Evolutionary conservation across 2,113 vertebrate genomes (phyloP).

Genomic region (Cephalopholis sonnerati): DNA sequence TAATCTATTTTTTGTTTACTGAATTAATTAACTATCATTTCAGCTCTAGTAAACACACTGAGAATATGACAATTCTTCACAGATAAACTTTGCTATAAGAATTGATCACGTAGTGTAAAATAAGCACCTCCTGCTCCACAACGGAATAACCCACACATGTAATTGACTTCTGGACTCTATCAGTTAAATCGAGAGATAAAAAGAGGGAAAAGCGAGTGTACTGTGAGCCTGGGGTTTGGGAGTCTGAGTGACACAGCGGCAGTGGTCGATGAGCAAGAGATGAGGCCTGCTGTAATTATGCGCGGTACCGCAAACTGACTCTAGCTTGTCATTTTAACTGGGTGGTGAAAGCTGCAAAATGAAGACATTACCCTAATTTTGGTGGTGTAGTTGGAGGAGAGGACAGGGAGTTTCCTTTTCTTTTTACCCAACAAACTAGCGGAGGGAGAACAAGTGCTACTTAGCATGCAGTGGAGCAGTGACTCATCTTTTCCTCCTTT

Average conservation of each 20-base stretch:
- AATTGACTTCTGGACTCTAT: background rate
- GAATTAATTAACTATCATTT: background rate
- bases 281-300: slow-evolving; percentile 69
- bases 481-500: slow-evolving; percentile 77
- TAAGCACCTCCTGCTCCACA: background rate
- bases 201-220: slow-evolving; percentile 1
- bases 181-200: background rate
- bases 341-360: slow-evolving; percentile 75
- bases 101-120: background rate
- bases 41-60: background rate
- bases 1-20: too few species aligned
- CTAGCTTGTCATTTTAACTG: slow-evolving; percentile 72
- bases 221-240: slow-evolving; percentile 17
- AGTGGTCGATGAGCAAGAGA: slow-evolving; percentile 62
- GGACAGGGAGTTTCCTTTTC: slow-evolving; percentile 66
- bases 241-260: slow-evolving; percentile 29
- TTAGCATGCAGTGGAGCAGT: slow-evolving; percentile 59
- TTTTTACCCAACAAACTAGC: slow-evolving; percentile 59
- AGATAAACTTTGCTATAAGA: background rate
- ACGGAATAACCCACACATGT: background rate
- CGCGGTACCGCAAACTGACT: slow-evolving; percentile 66
- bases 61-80: background rate
- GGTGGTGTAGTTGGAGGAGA: slow-evolving; percentile 34
- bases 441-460: slow-evolving; percentile 62
- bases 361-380: slow-evolving; percentile 61